A percentile compares a stretch with the other conserved stretches of the same genome.
Evolutionary conservation across 2,888 invertebrate genomes (phyloP).

Genomic region (Leptinotarsa rubiginosa): DNA sequence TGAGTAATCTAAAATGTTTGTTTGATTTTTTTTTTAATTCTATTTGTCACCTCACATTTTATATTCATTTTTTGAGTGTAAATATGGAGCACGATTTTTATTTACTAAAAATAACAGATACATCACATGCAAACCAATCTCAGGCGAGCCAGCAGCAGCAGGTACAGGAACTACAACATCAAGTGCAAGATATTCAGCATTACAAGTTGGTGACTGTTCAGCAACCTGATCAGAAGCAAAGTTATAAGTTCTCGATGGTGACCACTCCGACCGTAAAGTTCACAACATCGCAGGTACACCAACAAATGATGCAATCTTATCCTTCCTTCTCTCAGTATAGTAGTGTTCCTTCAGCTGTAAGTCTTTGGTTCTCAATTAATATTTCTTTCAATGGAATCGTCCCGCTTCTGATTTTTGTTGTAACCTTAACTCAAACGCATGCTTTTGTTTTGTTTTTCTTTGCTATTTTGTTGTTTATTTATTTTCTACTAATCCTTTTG

Average conservation of each 20-base stretch:
- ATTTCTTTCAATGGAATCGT: neutral
- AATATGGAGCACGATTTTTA: slow-evolving; percentile 13
- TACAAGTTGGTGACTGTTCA: slow-evolving; percentile 50
- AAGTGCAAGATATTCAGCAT: slow-evolving; percentile 45
- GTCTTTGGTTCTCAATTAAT: slow-evolving; percentile 37
- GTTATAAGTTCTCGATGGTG: slow-evolving; percentile 59
- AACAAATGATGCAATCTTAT: slow-evolving; percentile 53
- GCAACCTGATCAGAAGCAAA: slow-evolving; percentile 49
- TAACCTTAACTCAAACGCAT: neutral
- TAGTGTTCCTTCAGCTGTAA: slow-evolving; percentile 53
- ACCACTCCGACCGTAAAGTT: slow-evolving; percentile 60
- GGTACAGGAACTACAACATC: slow-evolving; percentile 47
- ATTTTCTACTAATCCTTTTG: neutral
- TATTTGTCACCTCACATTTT: neutral
- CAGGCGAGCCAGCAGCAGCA: slow-evolving; percentile 44
- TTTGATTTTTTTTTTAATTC: neutral
- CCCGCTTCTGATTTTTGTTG: neutral
- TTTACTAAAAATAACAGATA: slow-evolving; percentile 28
- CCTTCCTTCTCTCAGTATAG: slow-evolving; percentile 52
- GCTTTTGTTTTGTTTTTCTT: neutral
- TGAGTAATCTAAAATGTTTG: neutral
- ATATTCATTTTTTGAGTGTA: neutral
- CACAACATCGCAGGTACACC: slow-evolving; percentile 55
- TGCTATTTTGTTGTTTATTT: neutral
- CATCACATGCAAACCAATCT: slow-evolving; percentile 50